Percentiles rank a stretch among this genome's conserved stretches.
Conservation (phyloP, 2,888 invertebrate species). For the Drepana falcataria region DNA sequence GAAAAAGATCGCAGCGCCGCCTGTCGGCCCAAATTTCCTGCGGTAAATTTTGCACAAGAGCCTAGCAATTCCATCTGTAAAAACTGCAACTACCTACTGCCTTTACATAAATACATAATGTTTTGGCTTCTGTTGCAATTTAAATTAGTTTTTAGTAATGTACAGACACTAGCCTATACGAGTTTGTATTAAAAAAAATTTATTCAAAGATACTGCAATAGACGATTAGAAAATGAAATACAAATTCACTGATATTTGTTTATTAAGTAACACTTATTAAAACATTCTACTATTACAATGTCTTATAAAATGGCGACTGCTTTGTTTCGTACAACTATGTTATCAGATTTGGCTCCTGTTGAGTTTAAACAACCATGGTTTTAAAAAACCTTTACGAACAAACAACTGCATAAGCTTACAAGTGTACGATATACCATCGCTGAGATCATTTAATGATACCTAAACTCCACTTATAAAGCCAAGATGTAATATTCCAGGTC, state of each 20-base stretch:
- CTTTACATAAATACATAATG: too few relatives aligned
- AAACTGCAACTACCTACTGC: too few relatives aligned
- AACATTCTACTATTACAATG: constrained; percentile 63
- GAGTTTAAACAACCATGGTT: constrained; percentile 23
- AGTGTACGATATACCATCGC: constrained; percentile 31
- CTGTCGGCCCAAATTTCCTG: too few relatives aligned
- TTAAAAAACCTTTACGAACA: constrained; percentile 25
- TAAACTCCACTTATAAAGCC: constrained; percentile 2
- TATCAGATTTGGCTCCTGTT: constrained; percentile 41
- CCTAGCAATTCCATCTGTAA: too few relatives aligned
- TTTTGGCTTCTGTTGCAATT: too few relatives aligned
- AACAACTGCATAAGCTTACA: constrained; percentile 26
- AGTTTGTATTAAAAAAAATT: too few relatives aligned
- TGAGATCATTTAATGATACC: constrained; percentile 49
- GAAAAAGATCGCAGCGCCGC: too few relatives aligned
- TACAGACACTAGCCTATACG: not conserved
- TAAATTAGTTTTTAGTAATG: too few relatives aligned
- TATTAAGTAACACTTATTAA: constrained; percentile 65
- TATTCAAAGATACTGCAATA: too few relatives aligned
- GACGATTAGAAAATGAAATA: not conserved
- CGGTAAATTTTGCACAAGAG: too few relatives aligned
- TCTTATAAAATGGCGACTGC: constrained; percentile 64
- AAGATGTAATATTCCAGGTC: not conserved
- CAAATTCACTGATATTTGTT: constrained; percentile 44
- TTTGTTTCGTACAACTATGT: constrained; percentile 29